phyloP scores from a whole-genome alignment of 2,888 invertebrate genomes.

The Brachyopa scutellaris region DNA sequence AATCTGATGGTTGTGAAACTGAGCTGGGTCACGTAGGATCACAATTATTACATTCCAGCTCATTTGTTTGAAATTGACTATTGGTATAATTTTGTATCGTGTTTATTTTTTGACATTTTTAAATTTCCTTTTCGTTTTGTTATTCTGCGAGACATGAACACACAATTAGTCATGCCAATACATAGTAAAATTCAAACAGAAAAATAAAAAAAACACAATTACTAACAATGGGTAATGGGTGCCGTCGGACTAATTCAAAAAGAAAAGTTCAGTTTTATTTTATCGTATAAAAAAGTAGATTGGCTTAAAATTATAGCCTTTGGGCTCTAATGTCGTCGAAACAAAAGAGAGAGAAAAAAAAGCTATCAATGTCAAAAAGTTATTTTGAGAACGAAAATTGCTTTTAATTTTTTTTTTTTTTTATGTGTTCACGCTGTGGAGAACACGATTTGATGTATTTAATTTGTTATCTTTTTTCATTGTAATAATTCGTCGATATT shows the following conservation, averaged over 20 bases:
- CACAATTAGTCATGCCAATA: slow-evolving; percentile 44
- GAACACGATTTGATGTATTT: too few relatives aligned
- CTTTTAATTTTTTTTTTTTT: background rate
- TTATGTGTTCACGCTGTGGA: too few relatives aligned
- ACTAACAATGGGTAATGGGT: background rate
- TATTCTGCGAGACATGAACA: slow-evolving; percentile 16
- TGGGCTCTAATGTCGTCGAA: too few relatives aligned
- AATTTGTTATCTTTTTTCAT: too few relatives aligned
- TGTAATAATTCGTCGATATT: too few relatives aligned
- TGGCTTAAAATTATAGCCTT: background rate
- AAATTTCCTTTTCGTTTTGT: background rate
- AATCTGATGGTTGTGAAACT: slow-evolving; percentile 25
- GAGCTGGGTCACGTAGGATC: slow-evolving; percentile 57
- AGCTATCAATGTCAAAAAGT: slow-evolving; percentile 22
- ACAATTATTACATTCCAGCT: slow-evolving; percentile 25
- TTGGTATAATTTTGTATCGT: background rate
- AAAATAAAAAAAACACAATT: background rate
- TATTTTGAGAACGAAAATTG: slow-evolving; percentile 1
- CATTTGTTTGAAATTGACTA: slow-evolving; percentile 1
- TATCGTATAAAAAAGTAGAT: background rate
- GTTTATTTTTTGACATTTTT: background rate
- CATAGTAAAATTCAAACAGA: background rate
- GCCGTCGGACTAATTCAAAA: background rate
- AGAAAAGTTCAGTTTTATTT: background rate
- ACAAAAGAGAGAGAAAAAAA: too few relatives aligned